These are phyloP conservation scores for Boloria euphrosyne DNA, from an alignment of 2,888 invertebrate genomes.

Conservation along the genomic window DNA sequence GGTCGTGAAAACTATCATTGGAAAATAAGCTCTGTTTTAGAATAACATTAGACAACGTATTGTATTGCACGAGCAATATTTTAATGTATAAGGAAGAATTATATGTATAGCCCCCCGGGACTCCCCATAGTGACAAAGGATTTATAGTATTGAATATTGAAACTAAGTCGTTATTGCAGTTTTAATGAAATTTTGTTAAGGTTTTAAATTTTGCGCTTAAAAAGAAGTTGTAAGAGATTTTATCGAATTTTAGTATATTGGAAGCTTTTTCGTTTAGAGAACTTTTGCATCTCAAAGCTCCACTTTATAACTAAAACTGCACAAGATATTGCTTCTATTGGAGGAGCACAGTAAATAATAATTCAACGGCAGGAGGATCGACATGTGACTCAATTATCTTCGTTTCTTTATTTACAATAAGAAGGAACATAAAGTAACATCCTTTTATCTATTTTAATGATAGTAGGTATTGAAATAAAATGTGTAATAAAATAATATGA, in stretches of 20 bases:
- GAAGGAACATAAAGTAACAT: background rate
- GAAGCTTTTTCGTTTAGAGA: background rate
- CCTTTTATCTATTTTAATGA: too few species aligned
- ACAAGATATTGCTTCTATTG: background rate
- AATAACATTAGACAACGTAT: slow-evolving; percentile 10
- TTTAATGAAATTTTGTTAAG: too few species aligned
- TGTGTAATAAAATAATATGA: too few species aligned
- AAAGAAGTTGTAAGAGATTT: background rate
- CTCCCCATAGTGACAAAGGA: background rate
- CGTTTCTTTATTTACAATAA: background rate
- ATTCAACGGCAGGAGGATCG: background rate
- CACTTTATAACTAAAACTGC: background rate
- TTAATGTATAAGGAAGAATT: slow-evolving; percentile 15
- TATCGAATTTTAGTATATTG: background rate
- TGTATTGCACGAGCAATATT: background rate
- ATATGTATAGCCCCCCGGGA: background rate
- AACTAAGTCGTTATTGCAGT: background rate
- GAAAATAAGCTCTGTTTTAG: slow-evolving; percentile 19
- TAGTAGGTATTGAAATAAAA: too few species aligned
- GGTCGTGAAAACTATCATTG: background rate
- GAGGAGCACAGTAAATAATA: background rate
- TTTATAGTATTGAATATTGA: background rate
- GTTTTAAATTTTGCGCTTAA: too few species aligned
- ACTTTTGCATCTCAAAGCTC: background rate
- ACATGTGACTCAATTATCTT: background rate